Conservation (phyloP, 2,113 vertebrate genomes). For the Narcine bancroftii region DNA sequence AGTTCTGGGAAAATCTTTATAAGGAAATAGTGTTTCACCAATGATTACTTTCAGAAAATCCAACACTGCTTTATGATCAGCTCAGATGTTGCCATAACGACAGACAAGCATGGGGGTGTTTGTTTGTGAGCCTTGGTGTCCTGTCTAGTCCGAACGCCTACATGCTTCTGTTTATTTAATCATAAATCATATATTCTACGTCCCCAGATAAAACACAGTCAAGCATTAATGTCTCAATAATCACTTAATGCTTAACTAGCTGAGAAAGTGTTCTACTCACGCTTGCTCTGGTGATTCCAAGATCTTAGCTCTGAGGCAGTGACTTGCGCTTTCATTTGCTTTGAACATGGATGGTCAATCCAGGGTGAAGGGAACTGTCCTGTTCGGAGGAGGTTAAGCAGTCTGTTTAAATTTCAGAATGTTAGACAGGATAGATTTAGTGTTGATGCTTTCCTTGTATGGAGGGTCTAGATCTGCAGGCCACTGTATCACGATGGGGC, state of each 20-base stretch:
- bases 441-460: too few relatives aligned
- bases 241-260: slow-evolving; percentile 34
- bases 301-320: slow-evolving; percentile 1
- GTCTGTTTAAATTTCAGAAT: too few relatives aligned
- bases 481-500: too few relatives aligned
- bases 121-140: slow-evolving; percentile 8
- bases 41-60: background rate
- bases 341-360: background rate
- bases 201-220: slow-evolving; percentile 29
- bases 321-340: background rate
- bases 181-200: slow-evolving; percentile 31
- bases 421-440: too few relatives aligned
- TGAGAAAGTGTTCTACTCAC: slow-evolving; percentile 1
- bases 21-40: background rate
- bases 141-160: slow-evolving; percentile 37
- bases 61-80: slow-evolving; percentile 1
- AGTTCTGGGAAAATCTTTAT: background rate
- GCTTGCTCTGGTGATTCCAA: background rate
- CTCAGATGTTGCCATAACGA: background rate
- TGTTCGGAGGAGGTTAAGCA: too few relatives aligned
- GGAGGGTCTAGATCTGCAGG: too few relatives aligned
- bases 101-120: background rate
- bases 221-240: slow-evolving; percentile 19
- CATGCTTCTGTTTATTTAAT: slow-evolving; percentile 32
- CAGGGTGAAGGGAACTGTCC: too few relatives aligned